Conservation (phyloP, 2,797 vertebrate genomes). For the Falco peregrinus region DNA sequence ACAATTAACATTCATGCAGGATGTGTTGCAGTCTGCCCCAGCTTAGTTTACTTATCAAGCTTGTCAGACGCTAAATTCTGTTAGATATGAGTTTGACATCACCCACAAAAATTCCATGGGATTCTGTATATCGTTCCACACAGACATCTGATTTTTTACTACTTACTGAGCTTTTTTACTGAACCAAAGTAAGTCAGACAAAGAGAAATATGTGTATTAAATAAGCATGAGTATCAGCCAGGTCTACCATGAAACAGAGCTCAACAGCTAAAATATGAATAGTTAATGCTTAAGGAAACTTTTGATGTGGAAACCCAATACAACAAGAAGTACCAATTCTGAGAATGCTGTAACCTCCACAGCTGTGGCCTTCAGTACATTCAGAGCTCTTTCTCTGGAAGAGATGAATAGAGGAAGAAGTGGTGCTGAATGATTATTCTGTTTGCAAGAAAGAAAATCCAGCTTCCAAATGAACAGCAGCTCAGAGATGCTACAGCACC, state of each 20-base stretch:
- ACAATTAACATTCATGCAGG: background rate
- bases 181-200: constrained; percentile 3
- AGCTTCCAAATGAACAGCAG: constrained; percentile 11
- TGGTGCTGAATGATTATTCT: background rate
- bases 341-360: background rate
- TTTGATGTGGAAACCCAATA: constrained; percentile 9
- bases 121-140: background rate
- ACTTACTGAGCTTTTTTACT: background rate
- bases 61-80: background rate
- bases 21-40: background rate
- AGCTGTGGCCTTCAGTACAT: background rate
- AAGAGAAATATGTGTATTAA: background rate
- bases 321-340: background rate
- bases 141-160: background rate
- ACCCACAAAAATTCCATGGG: background rate
- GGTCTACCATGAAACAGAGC: constrained; percentile 13
- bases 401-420: background rate
- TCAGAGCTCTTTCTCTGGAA: constrained; percentile 2
- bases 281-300: background rate
- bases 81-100: background rate
- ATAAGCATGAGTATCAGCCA: background rate
- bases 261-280: background rate
- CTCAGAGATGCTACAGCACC: background rate
- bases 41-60: background rate
- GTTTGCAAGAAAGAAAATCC: background rate